Evolutionary conservation across 2,113 vertebrate genomes (phyloP).

Genomic region (Bubo scandiacus): DNA sequence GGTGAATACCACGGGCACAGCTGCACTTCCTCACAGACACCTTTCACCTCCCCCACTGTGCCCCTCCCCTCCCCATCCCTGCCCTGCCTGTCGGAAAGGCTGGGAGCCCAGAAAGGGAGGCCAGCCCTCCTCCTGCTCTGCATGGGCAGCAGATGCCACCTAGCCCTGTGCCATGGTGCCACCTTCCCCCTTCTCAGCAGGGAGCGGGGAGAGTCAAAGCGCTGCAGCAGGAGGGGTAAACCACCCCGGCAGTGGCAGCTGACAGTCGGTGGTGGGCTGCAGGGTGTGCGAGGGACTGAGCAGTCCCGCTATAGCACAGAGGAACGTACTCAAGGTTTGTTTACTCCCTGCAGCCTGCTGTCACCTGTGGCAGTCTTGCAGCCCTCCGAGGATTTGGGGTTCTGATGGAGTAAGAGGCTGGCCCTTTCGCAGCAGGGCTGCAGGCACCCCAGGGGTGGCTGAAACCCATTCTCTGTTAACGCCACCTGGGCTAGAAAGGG

Average conservation of each 20-base stretch:
- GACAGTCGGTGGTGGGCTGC: fast-evolving
- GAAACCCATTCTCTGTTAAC: not conserved
- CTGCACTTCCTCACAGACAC: not conserved
- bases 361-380: not conserved
- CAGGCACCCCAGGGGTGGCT: fast-evolving
- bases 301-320: not conserved
- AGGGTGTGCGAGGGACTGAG: fast-evolving
- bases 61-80: not conserved
- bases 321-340: not conserved
- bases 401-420: not conserved
- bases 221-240: fast-evolving
- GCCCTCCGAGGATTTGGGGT: not conserved
- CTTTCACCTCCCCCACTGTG: fast-evolving
- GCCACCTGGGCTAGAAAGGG: not conserved
- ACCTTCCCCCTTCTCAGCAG: not conserved
- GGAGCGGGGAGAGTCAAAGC: not conserved
- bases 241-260: not conserved
- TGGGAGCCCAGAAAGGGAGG: not conserved
- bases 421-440: not conserved
- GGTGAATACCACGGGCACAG: fast-evolving
- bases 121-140: not conserved
- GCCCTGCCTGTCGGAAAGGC: not conserved
- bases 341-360: fast-evolving
- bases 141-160: not conserved
- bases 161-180: not conserved